Evolutionary conservation across 2,888 invertebrate genomes (phyloP), one percentile per base, ranked within the genome.

Genomic region (Incurvaria masculella): DNA sequence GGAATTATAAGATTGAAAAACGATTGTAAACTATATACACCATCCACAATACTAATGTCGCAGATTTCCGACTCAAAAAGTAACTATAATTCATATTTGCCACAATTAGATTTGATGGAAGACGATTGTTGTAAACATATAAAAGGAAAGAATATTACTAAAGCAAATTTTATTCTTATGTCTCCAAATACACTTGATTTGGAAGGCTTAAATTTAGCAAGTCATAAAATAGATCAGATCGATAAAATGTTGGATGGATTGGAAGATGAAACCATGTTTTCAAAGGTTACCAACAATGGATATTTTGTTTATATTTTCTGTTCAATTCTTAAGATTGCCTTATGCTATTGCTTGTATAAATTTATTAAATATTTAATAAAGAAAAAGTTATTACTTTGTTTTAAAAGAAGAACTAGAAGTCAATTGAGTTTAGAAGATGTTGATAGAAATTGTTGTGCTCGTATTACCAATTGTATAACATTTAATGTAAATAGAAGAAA

Each of bases 81-180:
- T 47, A 49, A 43, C 21, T 53, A 17, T 42, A 45, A 47, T 45
- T 47, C 46, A 21, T n/a, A 18, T 20, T 48, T 47, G 21, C 42
- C 41, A 45, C 17, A 10, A 10, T 46, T 49, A 42, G 40, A 49
- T 47, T 42, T 49, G 26, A 20, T 53, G 21, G 38, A 44, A 16
- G 52, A 53, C 20, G 51, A 53, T 27, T 53, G 54, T 52, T 53
- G 51, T 48, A 51, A 47, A 16, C 47, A 48, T 41, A 20, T 45
- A 19, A 47, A 47, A 49, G 16, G 42, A 38, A 23, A 44, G 8
- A 53, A 51, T 51, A 27, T 51, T 17, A 43, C 46, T 40, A 49
- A 50, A n/a, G 43, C 51, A 40, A 33, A 53, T 38, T 54, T 54
- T 20, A 27, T 48, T 45, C 52, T 39, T 14, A 42, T 21, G 6